Base-by-base conservation (phyloP, 2,113 vertebrate species). In the Cyphomyrus discorhynchus region DNA sequence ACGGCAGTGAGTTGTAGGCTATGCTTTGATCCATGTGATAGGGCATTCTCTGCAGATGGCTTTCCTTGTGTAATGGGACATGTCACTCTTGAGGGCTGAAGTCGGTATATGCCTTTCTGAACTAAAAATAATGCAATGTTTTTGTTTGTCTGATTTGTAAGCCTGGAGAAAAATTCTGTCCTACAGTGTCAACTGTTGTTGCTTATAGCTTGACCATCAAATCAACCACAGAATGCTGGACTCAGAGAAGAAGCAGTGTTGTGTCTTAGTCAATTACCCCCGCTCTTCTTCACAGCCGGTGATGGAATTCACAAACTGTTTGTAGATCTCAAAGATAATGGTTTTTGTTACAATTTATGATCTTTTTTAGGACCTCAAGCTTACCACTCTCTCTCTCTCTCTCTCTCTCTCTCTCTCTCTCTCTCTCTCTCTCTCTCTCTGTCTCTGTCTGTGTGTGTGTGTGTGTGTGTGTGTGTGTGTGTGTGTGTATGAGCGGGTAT, bases 171-270 rank as follows among this genome's bases (percentile, higher is more conserved):
- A 94, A 95, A 94, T 95, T 93, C 94, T 94, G 95, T 94, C 93
- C 94, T 93, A 92, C 92, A 87, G 92, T 93, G 93, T 91, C 92
- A 94, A 94, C 94, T 93, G 17, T 94, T 92, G 93, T 94, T 95
- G 95, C 95, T 96, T 96, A 94, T 96, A 95, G 95, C 95, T 92
- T 95, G 94, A 95, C 94, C 94, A 95, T 96, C 94, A 95, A 95
- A 95, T 94, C 92, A 93, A 95, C 94, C 95, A 93, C 95, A 95
- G 92, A 94, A 94, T 86, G 46, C n/a, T 53, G 89, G 89, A 85
- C 88, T 94, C 93, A 93, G 93, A 96, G 92, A 93, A 92, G 92
- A 94, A 94, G 93, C 90, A 91, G 92, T 96, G 94, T 95, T 96
- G 95, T 94, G 95, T 96, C 95, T 95, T 95, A 92, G 92, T 94